These are phyloP conservation scores for Drosophila nannoptera DNA, from an alignment of 1,140 invertebrate species.

Conservation along the genomic window DNA sequence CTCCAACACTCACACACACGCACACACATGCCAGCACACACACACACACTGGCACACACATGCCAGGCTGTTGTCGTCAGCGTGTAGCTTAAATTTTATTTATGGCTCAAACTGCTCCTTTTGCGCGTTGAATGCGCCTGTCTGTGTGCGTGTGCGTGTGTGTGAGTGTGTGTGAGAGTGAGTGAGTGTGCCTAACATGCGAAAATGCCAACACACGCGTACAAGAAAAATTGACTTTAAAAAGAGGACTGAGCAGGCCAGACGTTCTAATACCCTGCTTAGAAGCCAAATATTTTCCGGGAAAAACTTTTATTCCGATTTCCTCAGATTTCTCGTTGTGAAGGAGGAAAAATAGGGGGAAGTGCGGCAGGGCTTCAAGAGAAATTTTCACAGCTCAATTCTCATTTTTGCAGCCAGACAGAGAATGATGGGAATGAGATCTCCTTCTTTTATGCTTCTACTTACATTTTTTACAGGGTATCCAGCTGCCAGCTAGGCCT, in stretches of 20 bases:
- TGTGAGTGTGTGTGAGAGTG: slow-evolving; percentile 21
- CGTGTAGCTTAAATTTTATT: slow-evolving; percentile 75
- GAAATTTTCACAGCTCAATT: too few relatives aligned
- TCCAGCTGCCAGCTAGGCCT: not conserved
- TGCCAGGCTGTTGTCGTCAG: slow-evolving; percentile 59
- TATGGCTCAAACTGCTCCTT: slow-evolving; percentile 60
- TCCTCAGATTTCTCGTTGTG: too few relatives aligned
- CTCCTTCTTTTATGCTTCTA: not conserved
- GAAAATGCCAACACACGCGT: slow-evolving; percentile 52
- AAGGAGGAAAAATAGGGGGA: too few relatives aligned
- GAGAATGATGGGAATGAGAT: too few relatives aligned
- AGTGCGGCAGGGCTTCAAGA: too few relatives aligned
- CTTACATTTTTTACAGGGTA: slow-evolving; percentile 11
- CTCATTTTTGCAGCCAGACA: too few relatives aligned
- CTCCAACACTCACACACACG: slow-evolving; percentile 35
- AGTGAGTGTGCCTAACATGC: slow-evolving; percentile 17
- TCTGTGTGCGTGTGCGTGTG: slow-evolving; percentile 12
- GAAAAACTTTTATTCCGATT: not conserved
- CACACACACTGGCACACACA: slow-evolving; percentile 10
- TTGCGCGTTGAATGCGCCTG: not conserved
- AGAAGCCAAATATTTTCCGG: not conserved
- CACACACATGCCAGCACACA: slow-evolving; percentile 13
- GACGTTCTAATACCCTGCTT: slow-evolving; percentile 1
- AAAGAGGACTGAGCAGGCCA: not conserved
- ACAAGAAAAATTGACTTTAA: slow-evolving; percentile 44